These are phyloP conservation scores for Heliothis virescens DNA, from an alignment of 1,140 invertebrate genomes.

Conservation along the genomic window DNA sequence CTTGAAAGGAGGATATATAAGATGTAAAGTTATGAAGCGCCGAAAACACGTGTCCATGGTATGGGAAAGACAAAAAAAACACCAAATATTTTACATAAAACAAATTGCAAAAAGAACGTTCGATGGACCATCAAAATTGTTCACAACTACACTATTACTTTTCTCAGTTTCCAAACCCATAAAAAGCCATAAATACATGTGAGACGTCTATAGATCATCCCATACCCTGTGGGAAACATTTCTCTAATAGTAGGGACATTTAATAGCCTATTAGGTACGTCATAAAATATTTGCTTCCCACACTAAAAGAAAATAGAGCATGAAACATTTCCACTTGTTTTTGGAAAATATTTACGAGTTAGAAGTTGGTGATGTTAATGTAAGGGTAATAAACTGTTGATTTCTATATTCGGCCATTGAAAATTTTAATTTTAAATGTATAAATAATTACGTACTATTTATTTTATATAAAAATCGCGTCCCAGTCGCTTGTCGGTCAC, in stretches of 20 bases:
- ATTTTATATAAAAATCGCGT: too few species aligned
- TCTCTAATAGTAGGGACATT: slow-evolving; percentile 19
- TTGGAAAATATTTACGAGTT: slow-evolving; percentile 1
- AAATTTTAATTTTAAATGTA: too few species aligned
- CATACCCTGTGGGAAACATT: not conserved
- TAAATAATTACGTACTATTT: too few species aligned
- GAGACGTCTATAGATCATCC: slow-evolving; percentile 4
- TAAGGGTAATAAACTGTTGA: slow-evolving; percentile 5
- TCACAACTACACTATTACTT: too few species aligned
- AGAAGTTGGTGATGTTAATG: not conserved
- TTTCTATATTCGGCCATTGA: not conserved
- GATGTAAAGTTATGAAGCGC: too few species aligned
- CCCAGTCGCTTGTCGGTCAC: too few species aligned
- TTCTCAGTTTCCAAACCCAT: not conserved
- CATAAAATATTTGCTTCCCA: slow-evolving; percentile 40
- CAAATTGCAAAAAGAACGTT: too few species aligned
- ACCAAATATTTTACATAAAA: too few species aligned
- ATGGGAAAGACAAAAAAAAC: too few species aligned
- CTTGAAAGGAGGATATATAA: too few species aligned
- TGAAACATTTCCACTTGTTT: not conserved
- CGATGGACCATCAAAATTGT: too few species aligned
- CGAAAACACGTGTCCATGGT: too few species aligned
- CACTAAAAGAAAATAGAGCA: slow-evolving; percentile 28
- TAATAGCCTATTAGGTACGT: slow-evolving; percentile 35
- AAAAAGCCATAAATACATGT: not conserved